Base-by-base conservation (phyloP, 2,113 vertebrate genomes). In the Tragelaphus strepsiceros region DNA sequence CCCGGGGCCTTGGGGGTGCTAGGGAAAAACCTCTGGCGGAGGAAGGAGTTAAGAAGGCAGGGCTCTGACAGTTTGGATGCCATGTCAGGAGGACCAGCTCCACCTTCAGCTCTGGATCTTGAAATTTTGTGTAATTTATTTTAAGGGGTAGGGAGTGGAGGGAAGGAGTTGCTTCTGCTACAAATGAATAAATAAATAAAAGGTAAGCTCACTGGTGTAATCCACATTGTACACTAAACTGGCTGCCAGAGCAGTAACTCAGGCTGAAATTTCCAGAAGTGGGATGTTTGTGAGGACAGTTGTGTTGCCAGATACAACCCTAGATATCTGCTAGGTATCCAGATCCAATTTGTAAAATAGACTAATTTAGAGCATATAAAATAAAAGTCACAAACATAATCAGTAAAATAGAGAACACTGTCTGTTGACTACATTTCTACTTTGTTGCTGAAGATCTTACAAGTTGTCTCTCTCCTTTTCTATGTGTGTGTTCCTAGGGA, bases 401-500 rank as follows among this genome's bases (percentile, higher is more conserved):
- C 67, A 74, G 9, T 46, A 26, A 77, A 87, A 88, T 30, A 51
- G 35, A 93, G 3, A 11, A 83, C 26, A 85, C 49, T 58, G 2
- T 96, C 82, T 89, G 1, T 11, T 84, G 39, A 53, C 5, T n/a
- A 46, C 16, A 43, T 91, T 71, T 74, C 59, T 71, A 6, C 43
- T 94, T 43, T 94, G 21, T n/a, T 58, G 49, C 14, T 74, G 43
- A 43, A 24, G 17, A 59, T 35, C 15, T 80, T 84, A 71, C 35
- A 54, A 67, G 3, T 59, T 15, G n/a, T 71, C 92, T 96, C 97
- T 98, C 82, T 90, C 84, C 85, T 84, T 97, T 78, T 90, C 67
- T 97, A 46, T 97, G 77, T 94, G 71, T 90, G 78, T 91, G 80
- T 98, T 98, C 99, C 96, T 99, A 99, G 99, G 99, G 99, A 92